phyloP scores from a whole-genome alignment of 2,113 vertebrate species.

The Anthoscopus minutus region DNA sequence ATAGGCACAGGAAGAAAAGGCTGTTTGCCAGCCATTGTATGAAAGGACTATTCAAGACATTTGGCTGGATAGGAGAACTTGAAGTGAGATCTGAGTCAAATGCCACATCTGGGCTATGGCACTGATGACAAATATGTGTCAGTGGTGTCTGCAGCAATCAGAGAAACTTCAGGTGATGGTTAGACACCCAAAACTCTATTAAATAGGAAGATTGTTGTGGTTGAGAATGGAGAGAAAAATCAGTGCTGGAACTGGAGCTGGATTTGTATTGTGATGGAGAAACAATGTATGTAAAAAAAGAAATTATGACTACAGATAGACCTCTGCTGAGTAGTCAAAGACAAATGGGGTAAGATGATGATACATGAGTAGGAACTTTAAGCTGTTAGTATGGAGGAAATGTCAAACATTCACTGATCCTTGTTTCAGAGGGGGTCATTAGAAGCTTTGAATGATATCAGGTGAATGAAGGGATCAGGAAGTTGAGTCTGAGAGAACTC shows the following conservation, averaged over 20 bases:
- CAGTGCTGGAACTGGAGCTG: neutral
- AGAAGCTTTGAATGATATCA: neutral
- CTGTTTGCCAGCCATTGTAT: neutral
- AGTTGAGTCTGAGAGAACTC: neutral
- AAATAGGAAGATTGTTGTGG: neutral
- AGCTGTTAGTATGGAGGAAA: neutral
- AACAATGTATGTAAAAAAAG: neutral
- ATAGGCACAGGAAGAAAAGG: neutral
- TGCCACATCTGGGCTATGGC: rapidly evolving
- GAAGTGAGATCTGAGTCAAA: neutral
- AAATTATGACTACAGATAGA: neutral
- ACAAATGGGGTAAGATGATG: neutral
- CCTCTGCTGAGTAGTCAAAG: neutral
- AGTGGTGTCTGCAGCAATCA: neutral
- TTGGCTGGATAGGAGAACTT: neutral
- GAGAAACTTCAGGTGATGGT: neutral
- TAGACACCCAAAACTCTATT: neutral
- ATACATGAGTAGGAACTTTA: neutral
- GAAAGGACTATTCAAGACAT: neutral
- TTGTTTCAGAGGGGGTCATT: neutral
- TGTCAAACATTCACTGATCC: neutral
- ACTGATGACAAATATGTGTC: neutral
- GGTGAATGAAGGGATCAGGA: neutral
- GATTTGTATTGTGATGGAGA: neutral
- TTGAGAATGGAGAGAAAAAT: neutral